Percentiles rank a stretch among this genome's conserved stretches.
Conservation (phyloP, 2,113 vertebrate species). For the Cavia porcellus region DNA sequence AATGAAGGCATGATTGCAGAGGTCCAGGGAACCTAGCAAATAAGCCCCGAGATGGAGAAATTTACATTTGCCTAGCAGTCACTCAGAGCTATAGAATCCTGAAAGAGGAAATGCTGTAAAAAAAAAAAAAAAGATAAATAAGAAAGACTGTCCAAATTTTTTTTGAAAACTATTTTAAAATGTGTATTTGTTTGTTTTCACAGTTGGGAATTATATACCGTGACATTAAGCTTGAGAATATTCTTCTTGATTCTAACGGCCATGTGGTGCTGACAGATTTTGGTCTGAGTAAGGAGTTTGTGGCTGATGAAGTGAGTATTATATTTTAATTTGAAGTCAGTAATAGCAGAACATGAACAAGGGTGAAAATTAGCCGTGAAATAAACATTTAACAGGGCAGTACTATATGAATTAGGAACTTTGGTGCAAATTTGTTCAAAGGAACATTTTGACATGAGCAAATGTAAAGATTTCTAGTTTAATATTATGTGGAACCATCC, state of each 20-base stretch:
- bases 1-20: neutral
- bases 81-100: neutral
- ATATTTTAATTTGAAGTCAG: slow-evolving; percentile 76
- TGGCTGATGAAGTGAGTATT: slow-evolving; percentile 95
- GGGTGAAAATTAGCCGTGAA: neutral
- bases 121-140: neutral
- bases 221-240: slow-evolving; percentile 99
- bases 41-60: neutral
- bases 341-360: slow-evolving; percentile 37
- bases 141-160: slow-evolving; percentile 21
- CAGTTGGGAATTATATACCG: slow-evolving; percentile 99
- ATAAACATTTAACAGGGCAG: neutral
- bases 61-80: neutral
- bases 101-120: neutral
- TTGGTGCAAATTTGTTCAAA: neutral
- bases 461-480: neutral
- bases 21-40: neutral
- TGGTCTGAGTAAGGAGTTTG: slow-evolving; percentile 98
- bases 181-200: slow-evolving; percentile 80
- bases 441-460: neutral
- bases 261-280: slow-evolving; percentile 99
- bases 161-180: slow-evolving; percentile 74
- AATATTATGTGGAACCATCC: neutral
- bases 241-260: slow-evolving; percentile 96
- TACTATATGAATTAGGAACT: neutral